A percentile compares a stretch with the other conserved stretches of the same genome.
Evolutionary conservation across 2,888 invertebrate species (phyloP).

Genomic region (Urechis unicinctus): DNA sequence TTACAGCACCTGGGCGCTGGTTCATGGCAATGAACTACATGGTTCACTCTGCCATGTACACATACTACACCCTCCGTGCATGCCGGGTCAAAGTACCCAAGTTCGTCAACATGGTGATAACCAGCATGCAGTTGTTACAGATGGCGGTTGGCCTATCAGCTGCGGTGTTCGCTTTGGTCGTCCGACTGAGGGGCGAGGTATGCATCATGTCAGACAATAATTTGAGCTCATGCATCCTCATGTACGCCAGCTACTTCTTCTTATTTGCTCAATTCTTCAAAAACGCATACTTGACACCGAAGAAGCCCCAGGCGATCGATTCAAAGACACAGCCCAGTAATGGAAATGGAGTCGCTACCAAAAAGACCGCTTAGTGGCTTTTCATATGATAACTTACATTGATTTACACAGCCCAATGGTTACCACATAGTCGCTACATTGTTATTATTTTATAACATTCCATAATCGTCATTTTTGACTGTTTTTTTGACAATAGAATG

Average conservation of each 20-base stretch:
- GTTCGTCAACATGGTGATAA: slow-evolving; percentile 79
- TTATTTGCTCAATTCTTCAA: slow-evolving; percentile 50
- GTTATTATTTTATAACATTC: no score
- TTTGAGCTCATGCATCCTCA: slow-evolving; percentile 42
- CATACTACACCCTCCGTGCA: slow-evolving; percentile 53
- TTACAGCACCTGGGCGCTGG: slow-evolving; percentile 47
- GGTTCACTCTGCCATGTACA: slow-evolving; percentile 55
- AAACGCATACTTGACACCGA: slow-evolving; percentile 30
- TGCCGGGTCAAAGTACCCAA: slow-evolving; percentile 56
- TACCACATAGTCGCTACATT: no score
- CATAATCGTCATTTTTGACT: no score
- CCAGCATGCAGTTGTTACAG: slow-evolving; percentile 80
- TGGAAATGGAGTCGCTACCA: no score
- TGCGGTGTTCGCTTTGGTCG: slow-evolving; percentile 69
- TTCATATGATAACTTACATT: no score
- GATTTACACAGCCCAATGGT: no score
- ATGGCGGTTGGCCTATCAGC: slow-evolving; percentile 91
- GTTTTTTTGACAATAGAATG: no score
- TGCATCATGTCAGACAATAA: slow-evolving; percentile 52
- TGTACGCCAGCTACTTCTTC: slow-evolving; percentile 49
- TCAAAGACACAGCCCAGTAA: no score
- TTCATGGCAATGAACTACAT: slow-evolving; percentile 54
- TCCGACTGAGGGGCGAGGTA: slow-evolving; percentile 31
- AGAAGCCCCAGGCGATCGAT: no score
- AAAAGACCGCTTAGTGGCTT: no score